Percentiles rank a stretch among this genome's conserved stretches.
Conservation (phyloP, 2,797 vertebrate species). For the Argyrosomus regius region DNA sequence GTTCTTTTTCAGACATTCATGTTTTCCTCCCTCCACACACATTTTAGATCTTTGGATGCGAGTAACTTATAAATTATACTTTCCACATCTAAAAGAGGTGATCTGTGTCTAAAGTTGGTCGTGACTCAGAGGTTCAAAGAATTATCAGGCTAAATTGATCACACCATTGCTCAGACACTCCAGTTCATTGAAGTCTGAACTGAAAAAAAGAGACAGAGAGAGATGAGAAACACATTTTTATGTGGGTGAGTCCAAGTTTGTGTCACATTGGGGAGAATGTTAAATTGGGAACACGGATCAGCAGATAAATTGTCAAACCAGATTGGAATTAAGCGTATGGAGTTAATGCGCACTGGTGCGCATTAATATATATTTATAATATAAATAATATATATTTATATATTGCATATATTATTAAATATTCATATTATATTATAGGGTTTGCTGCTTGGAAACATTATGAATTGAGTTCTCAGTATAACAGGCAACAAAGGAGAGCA, state of each 20-base stretch:
- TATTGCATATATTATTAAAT: background rate
- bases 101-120: slow-evolving; percentile 2
- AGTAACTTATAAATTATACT: slow-evolving; percentile 10
- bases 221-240: slow-evolving; percentile 34
- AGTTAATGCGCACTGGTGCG: background rate
- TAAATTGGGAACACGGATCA: background rate
- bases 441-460: background rate
- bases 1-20: slow-evolving; percentile 17
- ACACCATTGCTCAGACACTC: slow-evolving; percentile 3
- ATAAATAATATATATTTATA: background rate
- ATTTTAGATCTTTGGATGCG: slow-evolving; percentile 23
- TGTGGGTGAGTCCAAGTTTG: slow-evolving; percentile 5
- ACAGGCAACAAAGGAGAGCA: background rate
- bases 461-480: background rate
- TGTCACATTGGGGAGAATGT: slow-evolving; percentile 11
- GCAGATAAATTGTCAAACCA: background rate
- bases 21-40: background rate
- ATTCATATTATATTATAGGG: background rate
- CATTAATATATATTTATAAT: background rate
- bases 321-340: background rate
- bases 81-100: background rate
- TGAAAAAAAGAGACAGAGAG: background rate
- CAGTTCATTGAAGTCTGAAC: background rate
- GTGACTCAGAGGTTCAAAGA: slow-evolving; percentile 17
- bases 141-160: background rate